Evolutionary conservation across 2,797 vertebrate species (phyloP).

Genomic region (Orestias chungarensis): DNA sequence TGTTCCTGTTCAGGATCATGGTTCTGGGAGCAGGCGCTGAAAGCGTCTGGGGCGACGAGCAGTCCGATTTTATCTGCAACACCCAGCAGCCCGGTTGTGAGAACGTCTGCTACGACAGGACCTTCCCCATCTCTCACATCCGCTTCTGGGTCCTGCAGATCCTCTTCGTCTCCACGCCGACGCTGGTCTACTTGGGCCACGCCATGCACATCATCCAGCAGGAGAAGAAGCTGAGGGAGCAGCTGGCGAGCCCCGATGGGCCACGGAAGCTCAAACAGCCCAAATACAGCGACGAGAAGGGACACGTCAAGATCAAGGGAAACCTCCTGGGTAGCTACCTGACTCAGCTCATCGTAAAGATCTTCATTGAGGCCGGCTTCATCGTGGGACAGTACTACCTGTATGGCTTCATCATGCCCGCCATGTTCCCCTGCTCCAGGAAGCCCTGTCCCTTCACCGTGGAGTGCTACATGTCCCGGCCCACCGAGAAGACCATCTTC

Average conservation of each 20-base stretch:
- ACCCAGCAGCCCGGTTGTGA: conserved; percentile 93
- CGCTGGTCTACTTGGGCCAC: conserved; percentile 82
- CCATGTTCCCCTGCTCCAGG: conserved; percentile 87
- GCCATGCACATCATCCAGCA: conserved; percentile 82
- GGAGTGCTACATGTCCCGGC: conserved; percentile 74
- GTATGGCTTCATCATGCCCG: conserved; percentile 91
- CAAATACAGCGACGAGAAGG: conserved; percentile 82
- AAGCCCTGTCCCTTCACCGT: conserved; percentile 87
- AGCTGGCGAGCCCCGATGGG: conserved; percentile 56
- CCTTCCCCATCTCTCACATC: conserved; percentile 96
- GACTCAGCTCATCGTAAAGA: conserved; percentile 87
- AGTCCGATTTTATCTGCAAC: conserved; percentile 91
- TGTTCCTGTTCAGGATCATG: conserved; percentile 97
- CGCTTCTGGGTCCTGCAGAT: conserved; percentile 98
- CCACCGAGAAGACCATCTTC: conserved; percentile 71
- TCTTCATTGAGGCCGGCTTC: conserved; percentile 89
- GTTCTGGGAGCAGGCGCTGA: conserved; percentile 91
- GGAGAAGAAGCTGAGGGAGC: conserved; percentile 88
- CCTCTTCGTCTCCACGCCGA: conserved; percentile 86
- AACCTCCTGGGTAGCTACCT: conserved; percentile 91
- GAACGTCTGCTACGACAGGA: conserved; percentile 93
- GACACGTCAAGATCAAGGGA: conserved; percentile 87
- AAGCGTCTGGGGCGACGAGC: conserved; percentile 94
- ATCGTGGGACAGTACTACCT: conserved; percentile 94
- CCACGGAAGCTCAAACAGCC: conserved; percentile 73